Conservation (phyloP, 1,140 invertebrate genomes). For the Hypothenemus hampei region DNA sequence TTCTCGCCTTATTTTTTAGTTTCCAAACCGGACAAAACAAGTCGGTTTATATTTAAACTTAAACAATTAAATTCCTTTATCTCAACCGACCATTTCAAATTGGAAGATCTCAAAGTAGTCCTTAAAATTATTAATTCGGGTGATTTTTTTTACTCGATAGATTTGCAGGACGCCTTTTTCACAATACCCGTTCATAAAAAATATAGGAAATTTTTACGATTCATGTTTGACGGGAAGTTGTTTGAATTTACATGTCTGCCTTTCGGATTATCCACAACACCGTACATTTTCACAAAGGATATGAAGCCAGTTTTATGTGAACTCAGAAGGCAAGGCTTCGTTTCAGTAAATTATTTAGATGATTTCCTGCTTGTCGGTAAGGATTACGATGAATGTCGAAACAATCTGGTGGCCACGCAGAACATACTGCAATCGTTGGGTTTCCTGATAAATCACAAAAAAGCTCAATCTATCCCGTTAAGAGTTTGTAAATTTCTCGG, state of each 20-base stretch:
- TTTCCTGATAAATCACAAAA: too few relatives aligned
- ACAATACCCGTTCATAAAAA: background rate
- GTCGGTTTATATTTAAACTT: background rate
- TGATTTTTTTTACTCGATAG: background rate
- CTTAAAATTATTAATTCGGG: background rate
- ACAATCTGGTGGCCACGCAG: too few relatives aligned
- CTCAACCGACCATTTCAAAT: background rate
- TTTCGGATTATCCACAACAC: background rate
- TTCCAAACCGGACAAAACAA: too few relatives aligned
- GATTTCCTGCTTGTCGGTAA: constrained; percentile 3
- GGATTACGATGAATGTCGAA: too few relatives aligned
- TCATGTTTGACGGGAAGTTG: background rate
- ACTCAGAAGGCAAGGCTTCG: background rate
- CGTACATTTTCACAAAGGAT: background rate
- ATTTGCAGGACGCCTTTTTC: constrained; percentile 2
- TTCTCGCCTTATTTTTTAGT: too few relatives aligned
- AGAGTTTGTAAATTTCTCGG: too few relatives aligned
- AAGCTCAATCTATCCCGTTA: too few relatives aligned
- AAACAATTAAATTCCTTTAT: background rate
- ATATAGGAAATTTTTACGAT: constrained; percentile 1
- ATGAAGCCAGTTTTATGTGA: background rate
- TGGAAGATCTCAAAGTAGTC: background rate
- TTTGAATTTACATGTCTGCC: constrained; percentile 3
- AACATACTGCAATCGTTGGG: too few relatives aligned
- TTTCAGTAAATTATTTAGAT: background rate